Conservation (phyloP, 2,888 invertebrate species). For the Morpho deidamia region DNA sequence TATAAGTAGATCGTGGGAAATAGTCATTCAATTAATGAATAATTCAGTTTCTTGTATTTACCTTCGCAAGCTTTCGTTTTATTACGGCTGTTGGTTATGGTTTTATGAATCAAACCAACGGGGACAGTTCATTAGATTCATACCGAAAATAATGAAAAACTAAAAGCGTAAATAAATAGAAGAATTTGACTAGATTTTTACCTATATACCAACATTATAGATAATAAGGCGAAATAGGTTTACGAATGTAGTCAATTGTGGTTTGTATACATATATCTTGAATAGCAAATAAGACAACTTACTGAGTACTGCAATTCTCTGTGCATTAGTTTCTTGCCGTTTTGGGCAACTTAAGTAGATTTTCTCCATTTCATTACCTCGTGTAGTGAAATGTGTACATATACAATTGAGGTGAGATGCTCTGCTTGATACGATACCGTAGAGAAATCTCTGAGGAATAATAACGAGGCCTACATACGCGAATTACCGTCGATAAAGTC, state of each 20-base stretch:
- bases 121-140: constrained; percentile 24
- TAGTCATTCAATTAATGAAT: constrained; percentile 10
- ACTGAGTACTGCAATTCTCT: too few relatives aligned
- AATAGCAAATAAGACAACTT: too few relatives aligned
- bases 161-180: constrained; percentile 13
- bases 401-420: too few relatives aligned
- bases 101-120: constrained; percentile 12
- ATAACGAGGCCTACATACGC: too few relatives aligned
- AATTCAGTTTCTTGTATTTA: constrained; percentile 16
- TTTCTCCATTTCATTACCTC: too few relatives aligned
- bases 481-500: too few relatives aligned
- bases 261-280: too few relatives aligned
- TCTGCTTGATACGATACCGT: too few relatives aligned
- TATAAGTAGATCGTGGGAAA: constrained; percentile 13
- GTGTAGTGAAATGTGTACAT: too few relatives aligned
- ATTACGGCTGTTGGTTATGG: constrained; percentile 17
- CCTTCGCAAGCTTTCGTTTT: constrained; percentile 16
- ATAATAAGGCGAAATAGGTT: constrained; percentile 13
- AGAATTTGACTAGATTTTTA: constrained; percentile 1
- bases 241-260: background rate
- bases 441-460: too few relatives aligned
- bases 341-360: too few relatives aligned
- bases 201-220: constrained; percentile 14
- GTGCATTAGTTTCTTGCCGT: too few relatives aligned
- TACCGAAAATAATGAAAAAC: constrained; percentile 23